A percentile compares a stretch with the other conserved stretches of the same genome.
These are phyloP conservation scores for Carduelis carduelis DNA, from an alignment of 2,797 vertebrate species.

Conservation along the genomic window DNA sequence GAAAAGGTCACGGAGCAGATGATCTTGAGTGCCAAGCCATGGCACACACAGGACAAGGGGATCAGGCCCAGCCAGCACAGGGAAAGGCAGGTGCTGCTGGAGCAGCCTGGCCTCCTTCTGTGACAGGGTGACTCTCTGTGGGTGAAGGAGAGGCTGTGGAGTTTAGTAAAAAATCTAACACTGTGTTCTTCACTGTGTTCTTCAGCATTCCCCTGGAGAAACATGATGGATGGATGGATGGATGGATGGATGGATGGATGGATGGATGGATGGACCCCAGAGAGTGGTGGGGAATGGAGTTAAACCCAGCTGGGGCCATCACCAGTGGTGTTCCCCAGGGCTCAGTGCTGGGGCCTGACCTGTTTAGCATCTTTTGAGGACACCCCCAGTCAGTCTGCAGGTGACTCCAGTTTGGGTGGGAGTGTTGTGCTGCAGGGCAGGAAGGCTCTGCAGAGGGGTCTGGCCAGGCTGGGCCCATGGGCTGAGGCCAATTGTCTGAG, in stretches of 20 bases:
- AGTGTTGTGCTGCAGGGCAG: neutral
- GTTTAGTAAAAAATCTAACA: neutral
- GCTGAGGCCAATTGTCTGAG: accelerated
- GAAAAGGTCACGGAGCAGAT: neutral
- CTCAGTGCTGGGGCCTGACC: neutral
- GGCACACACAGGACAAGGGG: neutral
- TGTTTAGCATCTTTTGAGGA: accelerated
- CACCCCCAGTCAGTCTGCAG: neutral
- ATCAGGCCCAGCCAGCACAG: neutral
- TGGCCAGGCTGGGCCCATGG: neutral
- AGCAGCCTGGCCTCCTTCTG: neutral
- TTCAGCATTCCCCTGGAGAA: neutral
- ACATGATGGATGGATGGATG: neutral
- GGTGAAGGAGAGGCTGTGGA: neutral
- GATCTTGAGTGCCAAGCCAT: neutral
- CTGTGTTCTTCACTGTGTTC: neutral
- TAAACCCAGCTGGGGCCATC: neutral
- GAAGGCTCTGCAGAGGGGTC: neutral
- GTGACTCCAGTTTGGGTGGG: neutral
- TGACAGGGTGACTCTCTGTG: neutral
- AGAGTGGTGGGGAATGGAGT: neutral
- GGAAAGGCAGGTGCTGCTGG: neutral
- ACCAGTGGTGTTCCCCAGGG: neutral
- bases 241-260: neutral
- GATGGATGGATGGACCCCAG: neutral